These are phyloP conservation scores for Lichenostomus cassidix DNA, from an alignment of 2,113 vertebrate genomes.

Conservation along the genomic window DNA sequence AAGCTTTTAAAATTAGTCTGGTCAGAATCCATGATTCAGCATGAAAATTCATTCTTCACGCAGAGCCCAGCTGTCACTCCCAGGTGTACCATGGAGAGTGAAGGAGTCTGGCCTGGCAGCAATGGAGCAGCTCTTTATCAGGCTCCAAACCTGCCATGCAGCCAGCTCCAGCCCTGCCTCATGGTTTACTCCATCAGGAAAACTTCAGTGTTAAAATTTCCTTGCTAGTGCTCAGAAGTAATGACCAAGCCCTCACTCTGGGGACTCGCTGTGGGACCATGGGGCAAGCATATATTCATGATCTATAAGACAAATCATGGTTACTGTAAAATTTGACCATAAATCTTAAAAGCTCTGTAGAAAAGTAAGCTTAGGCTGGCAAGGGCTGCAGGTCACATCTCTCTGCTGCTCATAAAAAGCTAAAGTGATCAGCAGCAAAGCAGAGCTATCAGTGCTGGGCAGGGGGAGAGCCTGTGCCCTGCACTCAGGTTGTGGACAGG, in stretches of 20 bases:
- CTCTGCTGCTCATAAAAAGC: not conserved
- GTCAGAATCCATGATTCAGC: not conserved
- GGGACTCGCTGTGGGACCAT: rapidly evolving
- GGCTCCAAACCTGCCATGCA: not conserved
- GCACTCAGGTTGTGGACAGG: not conserved
- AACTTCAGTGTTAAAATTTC: not conserved
- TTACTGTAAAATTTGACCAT: not conserved
- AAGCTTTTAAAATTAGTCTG: not conserved
- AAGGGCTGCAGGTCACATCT: not conserved
- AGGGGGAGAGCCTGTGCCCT: not conserved
- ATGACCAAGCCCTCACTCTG: not conserved
- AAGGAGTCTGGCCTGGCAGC: not conserved
- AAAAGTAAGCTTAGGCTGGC: not conserved
- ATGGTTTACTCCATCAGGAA: not conserved
- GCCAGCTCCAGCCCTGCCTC: not conserved
- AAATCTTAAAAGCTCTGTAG: not conserved
- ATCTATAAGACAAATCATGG: not conserved
- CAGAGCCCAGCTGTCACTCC: not conserved
- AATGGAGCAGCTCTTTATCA: not conserved
- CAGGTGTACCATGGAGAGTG: not conserved
- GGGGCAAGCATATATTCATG: not conserved
- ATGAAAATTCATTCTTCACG: not conserved
- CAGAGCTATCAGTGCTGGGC: not conserved
- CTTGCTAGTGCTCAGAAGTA: not conserved
- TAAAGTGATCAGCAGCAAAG: not conserved